Base-by-base conservation (phyloP, 1,140 invertebrate species). In the Apis florea region DNA sequence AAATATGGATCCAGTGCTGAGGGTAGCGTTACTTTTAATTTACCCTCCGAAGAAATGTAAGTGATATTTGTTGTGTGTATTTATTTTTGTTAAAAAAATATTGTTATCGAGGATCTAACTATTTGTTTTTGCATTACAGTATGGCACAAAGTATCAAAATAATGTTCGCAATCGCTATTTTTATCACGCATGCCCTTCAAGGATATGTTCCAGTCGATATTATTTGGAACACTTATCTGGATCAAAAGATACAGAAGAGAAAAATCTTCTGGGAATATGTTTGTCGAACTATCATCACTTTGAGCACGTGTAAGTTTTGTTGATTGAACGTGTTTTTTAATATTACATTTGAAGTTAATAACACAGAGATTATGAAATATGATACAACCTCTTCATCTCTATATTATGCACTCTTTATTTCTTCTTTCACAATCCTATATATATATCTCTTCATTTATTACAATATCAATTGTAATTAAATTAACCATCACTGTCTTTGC, bases 181-280 rank as follows among this genome's bases (percentile, higher is more conserved):
- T 97, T 92, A 96, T 98, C 71, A 97, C 97, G 0, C 99, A 98
- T 93, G 97, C 96, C 4, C 93, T 99, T n/a, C 98, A 99, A 93
- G 96, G 98, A 66, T 99, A 98, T 93, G 98, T 99, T 3, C 98
- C 98, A 0, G 96, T 98, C 17, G 96, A 97, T 82, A 98, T 99
- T 56, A 94, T 98, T 47, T 98, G 98, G 97, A 95, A 96, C 24
- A 95, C 95, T 9, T 97, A 96, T 88, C 84, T 97, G 51, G 92
- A 94, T 19, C 95, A 95, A 17, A 92, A 93, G 24, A 86, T 96
- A 24, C 91, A 94, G 70, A 91, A 93, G 40, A 91, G 92, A 3
- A 93, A 94, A 71, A 47, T 94, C 3, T 89, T 95, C 11, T 94
- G 94, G 72, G 96, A 97, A 90, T 96, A 96, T 85, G 89, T 94